phyloP scores from a whole-genome alignment of 2,113 vertebrate genomes.

The Osmerus mordax region DNA sequence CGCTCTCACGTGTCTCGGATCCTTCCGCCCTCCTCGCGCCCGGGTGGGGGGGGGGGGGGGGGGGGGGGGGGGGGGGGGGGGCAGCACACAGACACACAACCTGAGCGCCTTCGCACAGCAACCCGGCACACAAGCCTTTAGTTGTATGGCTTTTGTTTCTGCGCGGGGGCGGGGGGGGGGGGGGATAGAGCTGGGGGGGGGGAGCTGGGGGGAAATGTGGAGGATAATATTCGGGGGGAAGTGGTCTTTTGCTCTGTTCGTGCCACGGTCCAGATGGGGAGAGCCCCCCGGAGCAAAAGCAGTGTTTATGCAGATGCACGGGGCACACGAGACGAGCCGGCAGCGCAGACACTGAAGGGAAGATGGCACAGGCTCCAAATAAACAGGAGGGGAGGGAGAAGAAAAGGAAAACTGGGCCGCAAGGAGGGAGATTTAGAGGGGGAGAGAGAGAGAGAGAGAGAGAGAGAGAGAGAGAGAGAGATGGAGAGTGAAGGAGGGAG shows the following conservation, averaged over 20 bases:
- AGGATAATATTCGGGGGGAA: no score
- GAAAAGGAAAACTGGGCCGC: neutral
- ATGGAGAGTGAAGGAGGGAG: neutral
- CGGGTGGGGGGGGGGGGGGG: conserved; percentile 31
- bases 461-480: neutral
- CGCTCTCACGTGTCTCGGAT: conserved; percentile 46
- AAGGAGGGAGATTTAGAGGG: neutral
- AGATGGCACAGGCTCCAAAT: conserved; percentile 36
- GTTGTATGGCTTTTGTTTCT: neutral
- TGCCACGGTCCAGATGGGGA: neutral
- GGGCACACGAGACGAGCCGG: conserved; percentile 29
- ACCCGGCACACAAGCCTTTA: conserved; percentile 38
- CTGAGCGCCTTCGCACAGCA: conserved; percentile 35
- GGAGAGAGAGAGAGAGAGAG: neutral
- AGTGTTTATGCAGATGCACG: conserved; percentile 39
- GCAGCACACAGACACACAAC: neutral
- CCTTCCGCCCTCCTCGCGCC: conserved; percentile 43
- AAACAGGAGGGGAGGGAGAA: neutral
- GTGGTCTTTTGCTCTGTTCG: neutral
- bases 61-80: no score
- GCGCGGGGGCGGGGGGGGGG: neutral
- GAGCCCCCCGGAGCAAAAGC: conserved; percentile 26
- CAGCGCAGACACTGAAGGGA: conserved; percentile 36
- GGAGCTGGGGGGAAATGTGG: no score
- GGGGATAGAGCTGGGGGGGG: neutral